These are phyloP conservation scores for Coelinius sp. DNA, from an alignment of 2,888 invertebrate genomes.

Conservation along the genomic window DNA sequence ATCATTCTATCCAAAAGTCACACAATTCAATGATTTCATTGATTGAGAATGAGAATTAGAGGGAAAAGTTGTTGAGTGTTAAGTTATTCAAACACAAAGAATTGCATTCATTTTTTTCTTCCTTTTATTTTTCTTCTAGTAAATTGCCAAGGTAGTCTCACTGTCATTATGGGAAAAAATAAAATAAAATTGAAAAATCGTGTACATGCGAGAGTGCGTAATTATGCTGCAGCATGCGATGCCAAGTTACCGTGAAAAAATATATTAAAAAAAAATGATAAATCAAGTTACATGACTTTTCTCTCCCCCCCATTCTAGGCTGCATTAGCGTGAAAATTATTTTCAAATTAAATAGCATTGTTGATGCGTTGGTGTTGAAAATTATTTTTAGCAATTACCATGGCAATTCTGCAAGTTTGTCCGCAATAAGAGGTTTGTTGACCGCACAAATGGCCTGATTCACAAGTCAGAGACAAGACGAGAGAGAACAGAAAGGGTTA, in stretches of 20 bases:
- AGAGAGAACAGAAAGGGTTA: background rate
- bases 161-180: conserved; percentile 13
- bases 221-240: conserved; percentile 37
- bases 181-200: background rate
- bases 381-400: conserved; percentile 37
- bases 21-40: conserved; percentile 22
- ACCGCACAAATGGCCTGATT: conserved; percentile 32
- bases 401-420: conserved; percentile 31
- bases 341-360: conserved; percentile 12
- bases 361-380: background rate
- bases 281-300: background rate
- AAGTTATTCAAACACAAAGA: conserved; percentile 10
- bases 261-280: conserved; percentile 17
- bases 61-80: background rate
- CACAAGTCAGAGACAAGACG: conserved; percentile 13
- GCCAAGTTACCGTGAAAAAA: conserved; percentile 5
- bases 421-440: conserved; percentile 37
- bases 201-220: conserved; percentile 28
- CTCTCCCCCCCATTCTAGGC: too few species aligned
- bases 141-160: background rate
- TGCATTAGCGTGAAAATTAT: background rate
- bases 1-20: background rate
- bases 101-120: conserved; percentile 1
- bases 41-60: background rate
- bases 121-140: background rate